Base-by-base conservation (phyloP, 2,113 vertebrate species). In the Illadopsis cleaveri region DNA sequence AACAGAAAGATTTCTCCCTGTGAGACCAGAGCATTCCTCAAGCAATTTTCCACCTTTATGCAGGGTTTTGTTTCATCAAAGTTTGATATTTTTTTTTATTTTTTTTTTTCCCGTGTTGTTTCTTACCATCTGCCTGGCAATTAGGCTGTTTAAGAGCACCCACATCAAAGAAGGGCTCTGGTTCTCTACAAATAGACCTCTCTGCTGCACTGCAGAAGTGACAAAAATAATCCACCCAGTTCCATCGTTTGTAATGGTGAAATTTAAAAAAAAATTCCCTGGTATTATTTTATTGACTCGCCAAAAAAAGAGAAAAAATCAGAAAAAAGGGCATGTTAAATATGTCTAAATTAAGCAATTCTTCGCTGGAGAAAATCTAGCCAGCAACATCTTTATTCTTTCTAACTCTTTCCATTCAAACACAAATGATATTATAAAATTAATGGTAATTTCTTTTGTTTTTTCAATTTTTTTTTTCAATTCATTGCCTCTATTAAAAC, bases 121-220 rank as follows among this genome's bases (percentile, higher is more conserved):
- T 86, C 88, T 95, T 77, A 58, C 96, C 96, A 97, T 97, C 95
- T 97, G 94, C 94, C 72, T 95, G 5, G 92, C 96, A 97, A 97
- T 97, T 97, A 97, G 93, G 86, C 86, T 89, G 62, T 96, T 97
- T 97, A 94, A 95, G 95, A 95, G 93, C 85, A 86, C 30, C 87
- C 78, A 82, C 88, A 96, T 97, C 97, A 97, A 96, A 96, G 83
- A 14, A 97, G 90, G 57, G 57, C 57, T 11, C 57, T 58, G 57
- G 20, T 57, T 93, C 40, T 83, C 62, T 60, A 72, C 88, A 82
- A 96, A 95, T n/a, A 97, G 90, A 93, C 48, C 47, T 92, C 68
- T 62, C 70, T 90, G 45, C 81, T 68, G 79, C 86, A 82, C 86
- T 94, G 94, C 90, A 93, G 77, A 84, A 90, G 57, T 22, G 75